Evolutionary conservation across 2,888 invertebrate genomes (phyloP), one percentile per base, ranked within the genome.

Genomic region (Busseola fusca): DNA sequence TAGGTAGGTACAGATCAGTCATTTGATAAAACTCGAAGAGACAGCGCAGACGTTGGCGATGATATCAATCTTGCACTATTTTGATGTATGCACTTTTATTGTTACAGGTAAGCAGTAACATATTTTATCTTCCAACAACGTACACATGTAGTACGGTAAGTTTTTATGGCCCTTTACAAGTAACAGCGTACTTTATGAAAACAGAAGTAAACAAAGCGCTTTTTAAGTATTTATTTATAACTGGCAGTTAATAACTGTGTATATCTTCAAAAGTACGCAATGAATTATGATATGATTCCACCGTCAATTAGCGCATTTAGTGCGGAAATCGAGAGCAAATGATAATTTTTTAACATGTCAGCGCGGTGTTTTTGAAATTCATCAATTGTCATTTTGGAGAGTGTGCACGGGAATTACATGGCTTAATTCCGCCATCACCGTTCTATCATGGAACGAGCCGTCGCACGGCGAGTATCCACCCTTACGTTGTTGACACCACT

Each of bases 101-200:
- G 77, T 81, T 80, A 56, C 78, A 81, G 81, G 79, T 80, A 80
- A 77, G 14, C 25, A 54, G 37, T 14, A 9, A 14, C 45, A 1
- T 6, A 0, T 30, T 50, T 21, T 62, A 34, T 65, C 9, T 30
- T 10, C 9, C 52, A 57, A 27, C 27, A 27, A 57, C 5, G 27
- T n/a, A 18, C 30, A 40, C 21, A 6, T 45, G 27, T 7, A n/a
- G 37, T 48, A 18, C 10, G 60, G 62, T 69, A 62, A 60, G 40
- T 45, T 58, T 14, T 50, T 3, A 16, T 50, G 48, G 10, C n/a
- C n/a, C 48, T 34, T 34, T 48, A 48, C 10, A 48, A n/a, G 21
- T 50, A 50, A n/a, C 4, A 3, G 10, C 48, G 48, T 48, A 48
- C 48, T 48, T 3, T 21, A n/a, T 21, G 1, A n/a, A 10, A 6